phyloP scores from a whole-genome alignment of 2,888 invertebrate genomes.

The Pheosia gnoma region DNA sequence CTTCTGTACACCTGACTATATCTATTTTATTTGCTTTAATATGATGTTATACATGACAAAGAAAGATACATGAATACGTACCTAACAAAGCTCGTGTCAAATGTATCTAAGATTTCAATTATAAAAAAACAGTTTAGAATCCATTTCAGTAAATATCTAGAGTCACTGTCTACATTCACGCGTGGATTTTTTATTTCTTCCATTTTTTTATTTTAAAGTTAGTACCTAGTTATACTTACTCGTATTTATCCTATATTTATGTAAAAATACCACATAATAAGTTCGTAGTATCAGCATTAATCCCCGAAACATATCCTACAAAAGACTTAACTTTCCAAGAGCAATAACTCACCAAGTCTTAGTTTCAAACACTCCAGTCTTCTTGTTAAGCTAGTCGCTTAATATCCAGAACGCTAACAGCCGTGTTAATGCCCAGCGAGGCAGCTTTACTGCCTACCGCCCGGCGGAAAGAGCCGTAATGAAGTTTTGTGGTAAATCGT shows the following conservation, averaged over 20 bases:
- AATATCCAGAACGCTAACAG: neutral
- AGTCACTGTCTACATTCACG: too few species aligned
- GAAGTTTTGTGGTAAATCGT: slow-evolving; percentile 1
- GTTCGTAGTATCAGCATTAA: neutral
- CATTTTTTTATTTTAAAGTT: too few species aligned
- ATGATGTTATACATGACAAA: neutral
- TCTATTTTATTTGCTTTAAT: neutral
- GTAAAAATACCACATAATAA: neutral
- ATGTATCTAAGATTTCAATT: too few species aligned
- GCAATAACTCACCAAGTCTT: neutral
- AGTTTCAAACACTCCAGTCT: neutral
- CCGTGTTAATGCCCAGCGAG: neutral
- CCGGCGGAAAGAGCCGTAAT: neutral
- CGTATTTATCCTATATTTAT: too few species aligned
- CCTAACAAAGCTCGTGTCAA: too few species aligned
- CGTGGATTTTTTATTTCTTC: too few species aligned
- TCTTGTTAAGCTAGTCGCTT: neutral
- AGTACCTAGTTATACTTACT: too few species aligned
- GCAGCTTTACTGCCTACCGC: neutral
- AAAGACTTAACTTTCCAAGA: neutral
- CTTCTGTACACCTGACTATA: neutral
- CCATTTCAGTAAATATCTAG: too few species aligned
- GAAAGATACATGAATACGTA: too few species aligned
- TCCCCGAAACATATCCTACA: neutral
- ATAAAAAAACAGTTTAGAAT: too few species aligned